Evolutionary conservation across 2,888 invertebrate species (phyloP).

Genomic region (Papilio gigon): DNA sequence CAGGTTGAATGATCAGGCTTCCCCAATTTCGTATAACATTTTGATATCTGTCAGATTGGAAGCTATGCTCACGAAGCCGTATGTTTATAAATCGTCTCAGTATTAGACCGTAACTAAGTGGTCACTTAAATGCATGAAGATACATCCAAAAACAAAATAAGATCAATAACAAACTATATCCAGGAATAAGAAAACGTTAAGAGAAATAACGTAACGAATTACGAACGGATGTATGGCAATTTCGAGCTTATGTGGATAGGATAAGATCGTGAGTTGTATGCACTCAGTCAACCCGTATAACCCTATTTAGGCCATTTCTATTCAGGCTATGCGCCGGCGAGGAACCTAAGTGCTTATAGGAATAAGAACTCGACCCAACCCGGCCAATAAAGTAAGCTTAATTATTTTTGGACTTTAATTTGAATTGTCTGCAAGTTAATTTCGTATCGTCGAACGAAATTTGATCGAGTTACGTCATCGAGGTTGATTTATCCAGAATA

Average conservation of each 20-base stretch:
- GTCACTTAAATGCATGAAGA: conserved; percentile 42
- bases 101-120: conserved; percentile 22
- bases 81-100: no score
- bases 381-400: conserved; percentile 53
- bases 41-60: no score
- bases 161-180: conserved; percentile 15
- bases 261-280: conserved; percentile 68
- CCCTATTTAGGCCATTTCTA: conserved; percentile 68
- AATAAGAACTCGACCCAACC: conserved; percentile 56
- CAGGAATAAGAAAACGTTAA: conserved; percentile 46
- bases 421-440: conserved; percentile 34
- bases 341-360: conserved; percentile 70
- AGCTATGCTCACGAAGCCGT: no score
- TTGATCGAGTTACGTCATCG: conserved; percentile 23
- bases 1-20: no score
- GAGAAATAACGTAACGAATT: conserved; percentile 65
- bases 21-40: no score
- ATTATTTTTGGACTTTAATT: conserved; percentile 50
- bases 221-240: conserved; percentile 60
- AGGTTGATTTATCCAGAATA: conserved; percentile 29
- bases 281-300: conserved; percentile 48
- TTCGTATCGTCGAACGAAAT: conserved; percentile 29
- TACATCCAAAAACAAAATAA: conserved; percentile 50
- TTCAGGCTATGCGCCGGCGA: conserved; percentile 59
- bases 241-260: conserved; percentile 53